phyloP scores from a whole-genome alignment of 2,113 vertebrate genomes.

The Eulemur rufifrons region DNA sequence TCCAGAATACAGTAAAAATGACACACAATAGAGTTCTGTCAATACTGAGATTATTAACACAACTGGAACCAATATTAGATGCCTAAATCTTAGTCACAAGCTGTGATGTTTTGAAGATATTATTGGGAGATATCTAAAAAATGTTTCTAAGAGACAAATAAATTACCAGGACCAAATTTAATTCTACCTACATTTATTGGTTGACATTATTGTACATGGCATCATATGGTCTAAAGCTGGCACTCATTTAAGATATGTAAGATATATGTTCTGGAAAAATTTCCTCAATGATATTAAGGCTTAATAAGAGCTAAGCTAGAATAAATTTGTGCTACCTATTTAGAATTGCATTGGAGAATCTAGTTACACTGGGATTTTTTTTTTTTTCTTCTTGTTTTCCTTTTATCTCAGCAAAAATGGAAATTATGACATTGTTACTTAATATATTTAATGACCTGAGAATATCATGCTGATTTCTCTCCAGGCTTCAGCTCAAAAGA shows the following conservation, averaged over 20 bases:
- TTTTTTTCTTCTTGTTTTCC: neutral
- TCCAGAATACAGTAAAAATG: neutral
- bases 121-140: neutral
- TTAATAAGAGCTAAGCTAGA: neutral
- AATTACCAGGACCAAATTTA: neutral
- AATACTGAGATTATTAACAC: neutral
- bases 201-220: neutral
- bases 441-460: neutral
- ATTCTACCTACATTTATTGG: neutral
- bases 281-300: neutral
- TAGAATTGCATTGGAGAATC: neutral
- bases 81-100: neutral
- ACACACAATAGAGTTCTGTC: neutral
- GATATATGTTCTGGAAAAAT: neutral
- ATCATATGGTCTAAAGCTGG: neutral
- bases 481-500: neutral
- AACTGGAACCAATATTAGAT: neutral
- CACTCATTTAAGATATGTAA: neutral
- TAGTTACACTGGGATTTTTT: neutral
- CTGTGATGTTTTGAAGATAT: neutral
- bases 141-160: neutral
- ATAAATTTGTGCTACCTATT: neutral
- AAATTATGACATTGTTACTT: neutral
- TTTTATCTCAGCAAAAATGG: neutral
- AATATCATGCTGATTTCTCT: neutral